Evolutionary conservation across 2,113 vertebrate species (phyloP).

Genomic region (Butorides virescens): DNA sequence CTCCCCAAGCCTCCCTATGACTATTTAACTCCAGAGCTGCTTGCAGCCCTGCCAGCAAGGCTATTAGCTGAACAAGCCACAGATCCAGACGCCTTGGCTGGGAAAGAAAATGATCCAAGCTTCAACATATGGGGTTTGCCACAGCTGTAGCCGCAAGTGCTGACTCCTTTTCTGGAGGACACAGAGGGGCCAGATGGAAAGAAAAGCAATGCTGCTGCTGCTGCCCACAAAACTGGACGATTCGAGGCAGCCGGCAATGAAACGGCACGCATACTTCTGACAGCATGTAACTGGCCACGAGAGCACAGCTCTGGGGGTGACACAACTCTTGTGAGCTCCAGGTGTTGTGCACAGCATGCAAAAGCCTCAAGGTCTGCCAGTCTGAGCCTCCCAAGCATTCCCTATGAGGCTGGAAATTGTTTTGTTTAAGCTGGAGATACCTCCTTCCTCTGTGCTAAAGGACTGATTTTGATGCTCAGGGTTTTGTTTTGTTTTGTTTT

Average conservation of each 20-base stretch:
- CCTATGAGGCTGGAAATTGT: not conserved
- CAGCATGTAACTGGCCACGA: not conserved
- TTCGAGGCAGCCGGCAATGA: not conserved
- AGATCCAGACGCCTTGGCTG: conserved; percentile 42
- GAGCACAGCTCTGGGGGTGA: fast-evolving
- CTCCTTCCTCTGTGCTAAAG: not conserved
- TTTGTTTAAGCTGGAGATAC: not conserved
- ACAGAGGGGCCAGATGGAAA: conserved; percentile 42
- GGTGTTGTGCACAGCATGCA: not conserved
- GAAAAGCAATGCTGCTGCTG: not conserved
- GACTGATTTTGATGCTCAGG: not conserved
- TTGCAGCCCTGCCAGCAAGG: conserved; percentile 44
- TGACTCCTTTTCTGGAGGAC: conserved; percentile 46
- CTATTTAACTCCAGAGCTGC: not conserved
- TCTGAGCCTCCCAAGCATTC: not conserved
- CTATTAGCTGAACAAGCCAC: conserved; percentile 51
- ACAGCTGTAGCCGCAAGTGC: conserved; percentile 29
- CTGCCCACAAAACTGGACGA: not conserved
- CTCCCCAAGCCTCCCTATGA: not conserved
- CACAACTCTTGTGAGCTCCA: not conserved
- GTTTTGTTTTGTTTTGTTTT: too few species aligned
- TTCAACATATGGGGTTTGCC: conserved; percentile 23
- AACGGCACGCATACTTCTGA: not conserved
- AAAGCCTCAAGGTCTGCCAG: not conserved
- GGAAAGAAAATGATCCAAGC: conserved; percentile 51